Conservation (phyloP, 2,113 vertebrate genomes). For the Azemiops feae region DNA sequence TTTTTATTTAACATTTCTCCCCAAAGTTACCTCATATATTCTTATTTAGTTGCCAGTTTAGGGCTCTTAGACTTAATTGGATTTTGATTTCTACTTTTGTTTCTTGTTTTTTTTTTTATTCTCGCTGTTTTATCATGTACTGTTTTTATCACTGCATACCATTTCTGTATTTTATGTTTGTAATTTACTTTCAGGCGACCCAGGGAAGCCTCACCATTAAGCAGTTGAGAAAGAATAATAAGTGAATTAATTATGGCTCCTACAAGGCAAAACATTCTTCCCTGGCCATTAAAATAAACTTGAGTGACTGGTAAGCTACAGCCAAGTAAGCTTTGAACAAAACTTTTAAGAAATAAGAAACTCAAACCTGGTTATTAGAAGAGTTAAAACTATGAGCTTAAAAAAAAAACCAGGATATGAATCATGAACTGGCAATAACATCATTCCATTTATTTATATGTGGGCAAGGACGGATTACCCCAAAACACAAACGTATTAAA, state of each 20-base stretch:
- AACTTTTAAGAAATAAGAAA: background rate
- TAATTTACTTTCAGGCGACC: background rate
- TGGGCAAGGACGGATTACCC: conserved; percentile 4
- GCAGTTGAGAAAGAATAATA: background rate
- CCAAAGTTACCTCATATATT: background rate
- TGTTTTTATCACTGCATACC: background rate
- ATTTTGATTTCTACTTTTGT: background rate
- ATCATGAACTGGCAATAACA: background rate
- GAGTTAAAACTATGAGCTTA: background rate
- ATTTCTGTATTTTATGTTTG: background rate
- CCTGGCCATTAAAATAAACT: background rate
- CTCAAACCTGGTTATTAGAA: background rate
- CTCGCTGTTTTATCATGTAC: background rate
- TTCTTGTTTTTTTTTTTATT: background rate
- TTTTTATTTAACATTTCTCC: background rate
- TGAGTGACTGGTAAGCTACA: background rate
- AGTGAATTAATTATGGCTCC: background rate
- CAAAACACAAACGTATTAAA: background rate
- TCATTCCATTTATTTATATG: background rate
- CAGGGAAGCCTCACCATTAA: background rate
- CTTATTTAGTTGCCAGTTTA: background rate
- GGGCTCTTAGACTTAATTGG: background rate
- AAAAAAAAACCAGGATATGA: background rate
- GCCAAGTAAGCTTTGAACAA: background rate
- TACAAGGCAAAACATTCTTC: background rate